phyloP scores from a whole-genome alignment of 2,888 invertebrate species.

The Heliconius sara region DNA sequence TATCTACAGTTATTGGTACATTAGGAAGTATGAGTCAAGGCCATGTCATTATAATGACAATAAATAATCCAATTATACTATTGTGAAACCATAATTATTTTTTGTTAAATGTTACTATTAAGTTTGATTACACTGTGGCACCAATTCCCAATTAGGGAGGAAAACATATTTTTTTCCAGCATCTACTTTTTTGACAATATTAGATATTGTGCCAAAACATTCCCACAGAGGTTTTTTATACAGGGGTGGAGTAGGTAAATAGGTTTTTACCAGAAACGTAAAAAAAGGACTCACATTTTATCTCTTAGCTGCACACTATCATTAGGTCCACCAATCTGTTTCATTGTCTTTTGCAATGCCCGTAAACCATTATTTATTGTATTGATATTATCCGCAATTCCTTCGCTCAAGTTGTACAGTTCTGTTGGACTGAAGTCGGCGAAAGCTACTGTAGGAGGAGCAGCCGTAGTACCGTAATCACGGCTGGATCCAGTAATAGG shows the following conservation, averaged over 20 bases:
- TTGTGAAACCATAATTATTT: not conserved
- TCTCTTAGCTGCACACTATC: constrained; percentile 86
- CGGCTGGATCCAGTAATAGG: constrained; percentile 70
- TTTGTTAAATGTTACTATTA: not conserved
- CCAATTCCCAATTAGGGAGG: not conserved
- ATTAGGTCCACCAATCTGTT: constrained; percentile 89
- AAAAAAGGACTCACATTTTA: constrained; percentile 66
- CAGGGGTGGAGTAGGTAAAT: not conserved
- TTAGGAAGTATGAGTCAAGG: not conserved
- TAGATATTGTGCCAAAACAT: not conserved
- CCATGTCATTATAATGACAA: not conserved
- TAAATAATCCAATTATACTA: not conserved
- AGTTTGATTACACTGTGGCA: not conserved
- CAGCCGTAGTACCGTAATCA: constrained; percentile 76
- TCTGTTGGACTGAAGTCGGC: constrained; percentile 89
- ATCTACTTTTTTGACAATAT: not conserved
- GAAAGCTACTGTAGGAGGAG: constrained; percentile 88
- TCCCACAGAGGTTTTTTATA: not conserved
- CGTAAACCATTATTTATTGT: constrained; percentile 89
- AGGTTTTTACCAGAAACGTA: not conserved
- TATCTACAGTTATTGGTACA: not conserved
- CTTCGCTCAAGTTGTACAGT: constrained; percentile 90
- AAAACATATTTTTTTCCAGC: not conserved
- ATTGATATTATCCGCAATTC: constrained; percentile 91
- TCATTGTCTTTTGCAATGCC: constrained; percentile 88